Conservation (phyloP, 2,888 invertebrate species). For the Amitus sp. region DNA sequence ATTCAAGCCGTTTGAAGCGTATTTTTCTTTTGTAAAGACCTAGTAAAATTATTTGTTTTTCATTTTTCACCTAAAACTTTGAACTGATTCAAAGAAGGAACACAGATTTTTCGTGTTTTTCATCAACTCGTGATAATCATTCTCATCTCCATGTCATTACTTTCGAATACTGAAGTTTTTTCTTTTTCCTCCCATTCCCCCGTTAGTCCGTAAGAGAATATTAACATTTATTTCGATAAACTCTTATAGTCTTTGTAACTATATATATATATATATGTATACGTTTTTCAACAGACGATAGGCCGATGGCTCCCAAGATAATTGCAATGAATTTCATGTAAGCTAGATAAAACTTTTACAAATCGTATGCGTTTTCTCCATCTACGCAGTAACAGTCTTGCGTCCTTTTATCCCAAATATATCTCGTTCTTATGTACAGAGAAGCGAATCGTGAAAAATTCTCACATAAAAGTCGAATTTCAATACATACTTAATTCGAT, state of each 20-base stretch:
- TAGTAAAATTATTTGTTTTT: conserved; percentile 1
- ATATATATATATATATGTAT: conserved; percentile 20
- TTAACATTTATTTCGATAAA: conserved; percentile 14
- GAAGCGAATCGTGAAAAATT: background rate
- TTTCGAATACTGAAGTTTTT: conserved; percentile 5
- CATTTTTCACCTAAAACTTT: no score
- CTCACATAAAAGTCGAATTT: background rate
- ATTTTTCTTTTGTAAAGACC: background rate
- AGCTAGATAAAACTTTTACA: background rate
- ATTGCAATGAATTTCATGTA: background rate
- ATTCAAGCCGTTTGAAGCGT: background rate
- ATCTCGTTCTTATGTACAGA: background rate
- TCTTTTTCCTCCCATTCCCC: background rate
- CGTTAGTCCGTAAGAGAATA: conserved; percentile 6
- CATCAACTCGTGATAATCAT: background rate
- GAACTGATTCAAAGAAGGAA: background rate
- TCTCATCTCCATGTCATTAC: no score
- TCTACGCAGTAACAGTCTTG: background rate
- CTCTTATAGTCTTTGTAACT: conserved; percentile 24
- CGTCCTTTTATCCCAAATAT: conserved; percentile 1
- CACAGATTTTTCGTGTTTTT: background rate
- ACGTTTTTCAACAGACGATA: conserved; percentile 20
- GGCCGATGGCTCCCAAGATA: conserved; percentile 14
- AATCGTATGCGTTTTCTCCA: background rate
- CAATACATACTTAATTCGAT: no score